phyloP scores from a whole-genome alignment of 2,888 invertebrate species.

The Subacronicta megacephala region DNA sequence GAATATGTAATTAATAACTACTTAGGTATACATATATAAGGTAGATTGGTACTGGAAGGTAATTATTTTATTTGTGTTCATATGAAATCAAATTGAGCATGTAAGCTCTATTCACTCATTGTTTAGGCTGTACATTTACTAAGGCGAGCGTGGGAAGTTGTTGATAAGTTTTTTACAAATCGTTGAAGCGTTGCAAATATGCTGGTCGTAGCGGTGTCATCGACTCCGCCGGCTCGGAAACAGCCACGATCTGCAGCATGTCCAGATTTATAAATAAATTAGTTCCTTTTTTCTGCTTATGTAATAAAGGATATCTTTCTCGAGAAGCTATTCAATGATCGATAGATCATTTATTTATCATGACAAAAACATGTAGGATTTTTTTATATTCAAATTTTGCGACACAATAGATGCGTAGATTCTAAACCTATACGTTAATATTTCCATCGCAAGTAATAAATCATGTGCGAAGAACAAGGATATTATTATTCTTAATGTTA shows the following conservation, averaged over 20 bases:
- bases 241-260: slow-evolving; percentile 44
- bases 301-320: slow-evolving; percentile 19
- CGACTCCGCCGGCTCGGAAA: slow-evolving; percentile 61
- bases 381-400: slow-evolving; percentile 15
- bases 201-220: slow-evolving; percentile 71
- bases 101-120: slow-evolving; percentile 39
- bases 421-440: not conserved
- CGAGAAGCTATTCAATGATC: slow-evolving; percentile 6
- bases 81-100: slow-evolving; percentile 33
- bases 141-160: slow-evolving; percentile 73
- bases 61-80: not conserved
- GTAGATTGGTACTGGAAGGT: too few relatives aligned
- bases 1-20: too few relatives aligned
- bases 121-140: slow-evolving; percentile 44
- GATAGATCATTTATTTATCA: slow-evolving; percentile 7
- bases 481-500: too few relatives aligned
- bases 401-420: not conserved
- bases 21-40: too few relatives aligned
- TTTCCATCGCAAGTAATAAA: not conserved
- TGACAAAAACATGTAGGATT: slow-evolving; percentile 15
- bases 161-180: slow-evolving; percentile 69
- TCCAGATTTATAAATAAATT: slow-evolving; percentile 38
- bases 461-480: not conserved
- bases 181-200: slow-evolving; percentile 79
- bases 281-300: slow-evolving; percentile 15